These are phyloP conservation scores for Aselliscus stoliczkanus DNA, from an alignment of 2,797 vertebrate species.

Conservation along the genomic window DNA sequence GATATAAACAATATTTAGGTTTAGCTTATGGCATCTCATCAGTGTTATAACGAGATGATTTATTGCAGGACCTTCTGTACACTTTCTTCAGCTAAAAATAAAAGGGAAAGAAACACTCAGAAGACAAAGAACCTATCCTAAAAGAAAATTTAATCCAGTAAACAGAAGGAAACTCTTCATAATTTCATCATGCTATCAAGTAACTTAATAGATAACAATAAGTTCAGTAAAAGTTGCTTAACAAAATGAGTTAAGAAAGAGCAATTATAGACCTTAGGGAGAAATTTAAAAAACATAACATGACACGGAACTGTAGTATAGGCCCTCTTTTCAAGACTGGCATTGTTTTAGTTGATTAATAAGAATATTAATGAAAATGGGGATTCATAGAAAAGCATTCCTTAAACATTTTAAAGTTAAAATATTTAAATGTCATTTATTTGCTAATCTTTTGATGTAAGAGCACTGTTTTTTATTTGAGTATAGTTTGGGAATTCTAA, in stretches of 20 bases:
- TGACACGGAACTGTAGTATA: background rate
- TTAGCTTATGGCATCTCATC: background rate
- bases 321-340: background rate
- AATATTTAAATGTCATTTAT: background rate
- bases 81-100: background rate
- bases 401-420: background rate
- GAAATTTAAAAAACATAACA: background rate
- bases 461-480: background rate
- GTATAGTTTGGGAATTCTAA: background rate
- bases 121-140: background rate
- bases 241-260: conserved; percentile 1
- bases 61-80: background rate
- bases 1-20: background rate
- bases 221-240: background rate
- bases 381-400: background rate
- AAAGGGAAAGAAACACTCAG: background rate
- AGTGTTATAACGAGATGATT: background rate
- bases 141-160: background rate
- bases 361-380: background rate
- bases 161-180: background rate
- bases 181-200: background rate
- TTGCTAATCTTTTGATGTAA: background rate
- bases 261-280: background rate
- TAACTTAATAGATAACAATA: background rate
- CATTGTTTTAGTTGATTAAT: background rate